Evolutionary conservation across 30 jellyfish, hydroid and myxozoan species (phyloP), one percentile per base, ranked within the genome.

Genomic region (Chrysaora quinquecirrha): DNA sequence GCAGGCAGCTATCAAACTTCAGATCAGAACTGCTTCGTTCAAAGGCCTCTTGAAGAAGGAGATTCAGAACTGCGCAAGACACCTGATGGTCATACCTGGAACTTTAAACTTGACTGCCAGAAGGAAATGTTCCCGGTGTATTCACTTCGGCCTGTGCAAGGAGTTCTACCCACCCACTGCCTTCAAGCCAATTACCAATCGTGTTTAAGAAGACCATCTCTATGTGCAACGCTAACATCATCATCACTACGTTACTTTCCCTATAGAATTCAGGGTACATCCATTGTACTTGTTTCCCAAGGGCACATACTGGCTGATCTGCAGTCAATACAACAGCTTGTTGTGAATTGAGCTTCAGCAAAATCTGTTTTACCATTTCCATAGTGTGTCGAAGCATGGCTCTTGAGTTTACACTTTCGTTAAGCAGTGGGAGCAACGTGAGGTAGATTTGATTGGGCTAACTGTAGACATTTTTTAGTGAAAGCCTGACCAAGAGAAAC

Each of bases 141-240:
- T 12, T 73, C 7, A 85, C 67, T n/a, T 74, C 78, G 1, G 90
- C 85, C 28, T 85, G 27, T 48, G 25, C 67, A 2, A 85, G 64
- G 30, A 54, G 14, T 29, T 74, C 84, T 1, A 64, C 90, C 91
- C 95, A 85, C 18, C 90, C 95, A 75, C 78, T 48, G 0, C 90
- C 90, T 47, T 85, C 85, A 12, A 85, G 56, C 90, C 90, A 85
- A 65, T 73, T 86, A 0, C 95, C 95, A 27, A 85, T 74, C 22
- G 84, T 74, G 43, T 29, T 48, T 18, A 85, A 11, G 31, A 83
- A 75, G 0, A 84, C 91, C 80, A 47, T 25, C 71, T 86, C 86
- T 0, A 86, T 86, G 54, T 86, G n/a, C n/a, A n/a, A n/a, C n/a
- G n/a, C n/a, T n/a, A n/a, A n/a, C n/a, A n/a, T n/a, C n/a, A n/a